Evolutionary conservation across 2,797 vertebrate genomes (phyloP).

Genomic region (Bovichtus variegatus): DNA sequence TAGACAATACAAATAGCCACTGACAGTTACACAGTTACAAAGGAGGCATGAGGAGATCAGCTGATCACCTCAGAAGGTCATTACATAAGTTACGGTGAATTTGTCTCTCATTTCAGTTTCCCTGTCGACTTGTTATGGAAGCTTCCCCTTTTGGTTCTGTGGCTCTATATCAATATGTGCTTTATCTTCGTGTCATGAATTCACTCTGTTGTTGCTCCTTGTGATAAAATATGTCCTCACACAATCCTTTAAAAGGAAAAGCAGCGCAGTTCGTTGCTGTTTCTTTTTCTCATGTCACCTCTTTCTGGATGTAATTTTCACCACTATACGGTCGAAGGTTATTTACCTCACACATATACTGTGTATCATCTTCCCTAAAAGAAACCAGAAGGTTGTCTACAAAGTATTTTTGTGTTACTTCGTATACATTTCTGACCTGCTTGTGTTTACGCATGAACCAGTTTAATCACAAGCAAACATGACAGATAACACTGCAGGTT

Average conservation of each 20-base stretch:
- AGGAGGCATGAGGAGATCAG: too few species aligned
- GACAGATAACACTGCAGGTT: background rate
- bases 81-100: too few species aligned
- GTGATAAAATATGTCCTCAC: background rate
- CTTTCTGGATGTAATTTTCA: background rate
- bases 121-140: background rate
- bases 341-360: background rate
- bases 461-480: background rate
- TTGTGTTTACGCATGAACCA: background rate
- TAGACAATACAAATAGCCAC: too few species aligned
- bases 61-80: too few species aligned
- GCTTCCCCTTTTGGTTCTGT: background rate
- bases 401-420: background rate
- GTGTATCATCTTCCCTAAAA: background rate
- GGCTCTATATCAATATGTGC: background rate
- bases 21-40: too few species aligned
- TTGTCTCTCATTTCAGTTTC: background rate
- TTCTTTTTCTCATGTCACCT: background rate
- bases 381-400: background rate
- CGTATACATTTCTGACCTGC: background rate
- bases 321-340: background rate
- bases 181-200: background rate
- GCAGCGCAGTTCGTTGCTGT: background rate
- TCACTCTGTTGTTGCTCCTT: too few species aligned
- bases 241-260: background rate